A percentile compares a stretch with the other conserved stretches of the same genome.
Conservation (phyloP, 2,113 vertebrate genomes). For the Urocynchramus pylzowi region DNA sequence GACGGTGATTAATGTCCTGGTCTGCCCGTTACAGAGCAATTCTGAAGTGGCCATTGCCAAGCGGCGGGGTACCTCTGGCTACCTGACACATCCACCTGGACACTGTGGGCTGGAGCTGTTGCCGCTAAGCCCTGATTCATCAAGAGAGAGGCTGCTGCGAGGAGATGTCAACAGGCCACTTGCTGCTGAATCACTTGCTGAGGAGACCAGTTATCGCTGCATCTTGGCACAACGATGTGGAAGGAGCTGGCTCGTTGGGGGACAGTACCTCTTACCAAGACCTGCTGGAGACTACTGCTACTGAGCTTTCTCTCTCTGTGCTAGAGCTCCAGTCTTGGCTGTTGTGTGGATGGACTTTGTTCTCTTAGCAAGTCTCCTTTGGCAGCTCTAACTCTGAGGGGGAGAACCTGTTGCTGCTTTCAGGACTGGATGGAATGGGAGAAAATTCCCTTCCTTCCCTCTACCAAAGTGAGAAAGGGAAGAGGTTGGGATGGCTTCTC, state of each 20-base stretch:
- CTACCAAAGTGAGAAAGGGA: neutral
- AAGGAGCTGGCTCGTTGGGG: neutral
- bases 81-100: conserved; percentile 18
- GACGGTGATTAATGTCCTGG: conserved; percentile 1
- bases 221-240: neutral
- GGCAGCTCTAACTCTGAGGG: neutral
- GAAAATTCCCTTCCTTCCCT: neutral
- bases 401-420: neutral
- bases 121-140: neutral
- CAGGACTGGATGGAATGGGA: neutral
- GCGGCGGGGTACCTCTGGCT: conserved; percentile 32
- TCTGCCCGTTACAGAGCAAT: conserved; percentile 49
- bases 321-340: neutral
- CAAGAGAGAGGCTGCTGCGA: conserved; percentile 29
- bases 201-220: neutral
- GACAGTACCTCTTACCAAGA: neutral
- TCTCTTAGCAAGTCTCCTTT: neutral
- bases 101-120: conserved; percentile 38
- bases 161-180: neutral
- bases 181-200: conserved; percentile 15
- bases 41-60: conserved; percentile 18
- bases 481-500: neutral
- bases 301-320: neutral
- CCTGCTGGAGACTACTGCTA: neutral
- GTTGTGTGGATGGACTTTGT: neutral